Conservation (phyloP, 2,888 invertebrate genomes). For the Caenorhabditis sp. region DNA sequence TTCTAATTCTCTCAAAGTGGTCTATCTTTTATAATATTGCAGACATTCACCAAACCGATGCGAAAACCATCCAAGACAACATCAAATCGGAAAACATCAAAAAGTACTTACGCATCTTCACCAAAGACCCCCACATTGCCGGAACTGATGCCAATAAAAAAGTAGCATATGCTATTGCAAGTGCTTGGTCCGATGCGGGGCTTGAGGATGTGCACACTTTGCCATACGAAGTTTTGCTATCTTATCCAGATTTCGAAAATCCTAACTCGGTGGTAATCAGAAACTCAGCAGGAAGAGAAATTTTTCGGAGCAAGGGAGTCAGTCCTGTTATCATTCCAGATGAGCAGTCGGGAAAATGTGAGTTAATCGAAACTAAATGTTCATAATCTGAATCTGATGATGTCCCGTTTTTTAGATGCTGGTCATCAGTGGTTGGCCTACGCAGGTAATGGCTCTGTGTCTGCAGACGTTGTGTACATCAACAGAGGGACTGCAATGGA, state of each 20-base stretch:
- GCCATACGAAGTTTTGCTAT: slow-evolving; percentile 81
- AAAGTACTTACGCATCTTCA: slow-evolving; percentile 71
- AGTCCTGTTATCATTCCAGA: slow-evolving; percentile 77
- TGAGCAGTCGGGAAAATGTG: slow-evolving; percentile 79
- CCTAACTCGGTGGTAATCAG: slow-evolving; percentile 75
- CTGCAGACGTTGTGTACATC: slow-evolving; percentile 79
- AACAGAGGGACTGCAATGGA: slow-evolving; percentile 79
- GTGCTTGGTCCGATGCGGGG: slow-evolving; percentile 77
- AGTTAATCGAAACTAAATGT: too few relatives aligned
- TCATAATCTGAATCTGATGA: too few relatives aligned
- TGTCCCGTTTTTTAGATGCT: slow-evolving; percentile 68
- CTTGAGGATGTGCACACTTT: slow-evolving; percentile 77
- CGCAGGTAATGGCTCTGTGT: slow-evolving; percentile 75
- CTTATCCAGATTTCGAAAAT: slow-evolving; percentile 80
- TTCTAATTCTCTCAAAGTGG: too few relatives aligned
- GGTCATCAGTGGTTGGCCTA: slow-evolving; percentile 83
- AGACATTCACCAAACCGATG: slow-evolving; percentile 67
- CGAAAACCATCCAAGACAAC: slow-evolving; percentile 59
- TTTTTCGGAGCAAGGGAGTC: slow-evolving; percentile 77
- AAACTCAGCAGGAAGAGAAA: slow-evolving; percentile 41
- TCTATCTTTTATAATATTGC: slow-evolving; percentile 5
- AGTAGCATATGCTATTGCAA: slow-evolving; percentile 79
- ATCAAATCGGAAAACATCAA: slow-evolving; percentile 74
- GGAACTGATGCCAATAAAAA: slow-evolving; percentile 78
- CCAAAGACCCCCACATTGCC: slow-evolving; percentile 79